Evolutionary conservation across 1,140 invertebrate genomes (phyloP), one percentile per base, ranked within the genome.

Genomic region (Sycophaga agraensis): DNA sequence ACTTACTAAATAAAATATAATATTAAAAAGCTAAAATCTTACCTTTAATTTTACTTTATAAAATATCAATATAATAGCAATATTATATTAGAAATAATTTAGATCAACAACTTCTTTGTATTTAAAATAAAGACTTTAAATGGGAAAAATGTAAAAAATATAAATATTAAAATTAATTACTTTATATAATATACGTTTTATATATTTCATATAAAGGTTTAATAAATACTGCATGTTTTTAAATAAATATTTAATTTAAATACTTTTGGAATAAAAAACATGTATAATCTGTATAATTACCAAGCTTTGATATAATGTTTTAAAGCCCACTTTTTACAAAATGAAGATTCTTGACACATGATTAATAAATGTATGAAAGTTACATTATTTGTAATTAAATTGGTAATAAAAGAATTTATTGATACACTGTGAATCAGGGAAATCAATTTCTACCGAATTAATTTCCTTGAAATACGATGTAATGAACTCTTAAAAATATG

Each of bases 191-290:
- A n/a, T n/a, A n/a, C n/a, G n/a, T n/a, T n/a, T n/a, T n/a, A n/a
- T n/a, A 46, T 28, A 28, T 16, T 46, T 16, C 2, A 46, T 26
- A 46, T 46, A 46, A 46, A 46, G n/a, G n/a, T n/a, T n/a, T n/a
- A n/a, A n/a, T n/a, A 39, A 39, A 39, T 7, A 39, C 12, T 39
- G 5, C 16, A 14, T n/a, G 16, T n/a, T 39, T 39, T n/a, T 7
- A n/a, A n/a, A n/a, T n/a, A 39, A 39, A 11, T 39, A 46, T 46
- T 46, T 28, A 46, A 46, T 46, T 46, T 46, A 16, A 46, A 46
- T 28, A 46, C 17, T 46, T 46, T 46, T 2, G 28, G 22, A 28
- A 46, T 16, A 28, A 28, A 45, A 22, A 43, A 43, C 2, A 43
- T 22, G 2, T 45, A 9, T 26, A 26, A 2, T 14, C 12, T 24